A percentile compares a stretch with the other conserved stretches of the same genome.
Evolutionary conservation across 2,797 vertebrate species (phyloP).

Genomic region (Eptatretus atami): DNA sequence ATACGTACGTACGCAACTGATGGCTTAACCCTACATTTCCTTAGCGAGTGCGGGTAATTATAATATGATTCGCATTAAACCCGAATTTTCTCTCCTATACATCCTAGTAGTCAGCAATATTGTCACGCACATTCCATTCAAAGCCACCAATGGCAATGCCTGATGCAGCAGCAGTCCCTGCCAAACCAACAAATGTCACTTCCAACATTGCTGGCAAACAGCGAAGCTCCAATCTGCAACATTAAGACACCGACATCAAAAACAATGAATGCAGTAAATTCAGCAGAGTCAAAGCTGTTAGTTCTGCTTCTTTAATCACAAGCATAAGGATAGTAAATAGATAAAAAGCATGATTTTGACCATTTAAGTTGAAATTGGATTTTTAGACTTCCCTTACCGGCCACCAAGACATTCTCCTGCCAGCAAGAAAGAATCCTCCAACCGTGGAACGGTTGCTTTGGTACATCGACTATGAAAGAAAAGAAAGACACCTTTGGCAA

Average conservation of each 20-base stretch:
- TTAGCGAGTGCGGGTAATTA: too few species aligned
- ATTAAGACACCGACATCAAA: background rate
- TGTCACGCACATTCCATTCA: constrained; percentile 36
- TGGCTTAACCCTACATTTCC: too few species aligned
- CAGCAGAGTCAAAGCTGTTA: too few species aligned
- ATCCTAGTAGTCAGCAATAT: too few species aligned
- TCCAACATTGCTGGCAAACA: constrained; percentile 58
- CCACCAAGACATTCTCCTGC: constrained; percentile 48
- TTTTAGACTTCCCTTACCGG: constrained; percentile 16
- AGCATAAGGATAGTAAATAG: too few species aligned
- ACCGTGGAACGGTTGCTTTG: constrained; percentile 38
- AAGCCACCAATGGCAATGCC: constrained; percentile 54
- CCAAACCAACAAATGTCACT: constrained; percentile 62
- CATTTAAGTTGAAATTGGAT: too few species aligned
- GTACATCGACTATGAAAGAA: constrained; percentile 27
- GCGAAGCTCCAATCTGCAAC: constrained; percentile 38
- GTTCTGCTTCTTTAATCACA: too few species aligned
- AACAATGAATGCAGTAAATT: background rate
- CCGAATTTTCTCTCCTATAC: too few species aligned
- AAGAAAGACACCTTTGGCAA: constrained; percentile 26
- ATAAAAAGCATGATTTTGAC: too few species aligned
- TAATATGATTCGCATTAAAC: too few species aligned
- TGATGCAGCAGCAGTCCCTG: constrained; percentile 37
- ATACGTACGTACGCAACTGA: too few species aligned
- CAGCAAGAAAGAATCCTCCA: constrained; percentile 47